A percentile compares a stretch with the other conserved stretches of the same genome.
phyloP scores from a whole-genome alignment of 2,888 invertebrate species.

The Agrochola lota region DNA sequence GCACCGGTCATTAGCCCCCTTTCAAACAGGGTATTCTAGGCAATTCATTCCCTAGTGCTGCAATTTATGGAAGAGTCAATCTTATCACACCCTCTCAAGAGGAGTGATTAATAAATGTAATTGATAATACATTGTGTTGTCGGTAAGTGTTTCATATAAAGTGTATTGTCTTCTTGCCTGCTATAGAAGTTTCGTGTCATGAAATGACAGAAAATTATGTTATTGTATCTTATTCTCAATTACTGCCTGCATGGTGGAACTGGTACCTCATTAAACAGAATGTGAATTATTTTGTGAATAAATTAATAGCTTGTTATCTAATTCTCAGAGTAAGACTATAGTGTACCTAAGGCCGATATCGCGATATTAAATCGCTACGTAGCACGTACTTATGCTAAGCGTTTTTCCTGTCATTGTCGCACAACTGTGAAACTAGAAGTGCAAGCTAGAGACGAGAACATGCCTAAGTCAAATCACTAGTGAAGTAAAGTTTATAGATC shows the following conservation, averaged over 20 bases:
- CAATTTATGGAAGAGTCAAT: slow-evolving; percentile 20
- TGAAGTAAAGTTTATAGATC: neutral
- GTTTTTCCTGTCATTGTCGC: neutral
- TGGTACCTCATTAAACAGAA: neutral
- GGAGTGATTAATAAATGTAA: slow-evolving; percentile 17
- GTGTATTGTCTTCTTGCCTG: neutral
- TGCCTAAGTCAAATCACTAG: neutral
- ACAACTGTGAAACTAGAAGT: neutral
- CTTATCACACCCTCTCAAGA: slow-evolving; percentile 5
- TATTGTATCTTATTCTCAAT: neutral
- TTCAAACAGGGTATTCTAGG: neutral
- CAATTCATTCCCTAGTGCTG: neutral
- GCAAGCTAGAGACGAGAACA: neutral
- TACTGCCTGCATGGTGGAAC: too few species aligned
- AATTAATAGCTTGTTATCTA: neutral
- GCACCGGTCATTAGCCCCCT: slow-evolving; percentile 16
- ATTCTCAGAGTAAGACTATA: too few species aligned
- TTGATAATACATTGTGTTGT: slow-evolving; percentile 9
- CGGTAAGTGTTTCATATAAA: neutral
- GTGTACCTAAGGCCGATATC: neutral
- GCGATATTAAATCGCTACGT: neutral
- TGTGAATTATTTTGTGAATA: neutral
- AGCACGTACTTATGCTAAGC: neutral
- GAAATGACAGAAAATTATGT: neutral
- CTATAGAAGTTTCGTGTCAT: too few species aligned